Evolutionary conservation across 2,888 invertebrate species (phyloP).

Genomic region (Philopedon plagiatum): DNA sequence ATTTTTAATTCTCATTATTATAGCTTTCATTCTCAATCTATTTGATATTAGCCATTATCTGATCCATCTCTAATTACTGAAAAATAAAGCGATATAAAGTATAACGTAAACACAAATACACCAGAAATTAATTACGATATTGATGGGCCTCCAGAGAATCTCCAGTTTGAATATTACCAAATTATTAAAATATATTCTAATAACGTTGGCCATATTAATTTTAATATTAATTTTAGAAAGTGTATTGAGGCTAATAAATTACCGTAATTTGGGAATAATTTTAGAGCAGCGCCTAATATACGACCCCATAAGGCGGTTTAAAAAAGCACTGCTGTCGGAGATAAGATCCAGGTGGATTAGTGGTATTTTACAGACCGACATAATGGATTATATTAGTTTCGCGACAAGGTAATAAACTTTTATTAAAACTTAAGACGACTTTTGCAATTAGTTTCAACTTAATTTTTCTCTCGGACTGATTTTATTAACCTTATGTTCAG

Average conservation of each 20-base stretch:
- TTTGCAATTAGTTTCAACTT: too few relatives aligned
- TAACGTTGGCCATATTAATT: conserved; percentile 9
- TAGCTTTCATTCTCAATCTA: too few relatives aligned
- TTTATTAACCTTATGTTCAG: too few relatives aligned
- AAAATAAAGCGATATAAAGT: background rate
- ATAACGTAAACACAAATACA: background rate
- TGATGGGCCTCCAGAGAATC: conserved; percentile 2
- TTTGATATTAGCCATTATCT: too few relatives aligned
- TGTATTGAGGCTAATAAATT: conserved; percentile 27
- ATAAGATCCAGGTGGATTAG: conserved; percentile 21
- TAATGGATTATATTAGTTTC: conserved; percentile 11
- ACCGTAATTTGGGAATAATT: conserved; percentile 33
- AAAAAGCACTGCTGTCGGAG: conserved; percentile 10
- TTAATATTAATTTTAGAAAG: conserved; percentile 39
- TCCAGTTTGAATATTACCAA: conserved; percentile 17
- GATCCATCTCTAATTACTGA: too few relatives aligned
- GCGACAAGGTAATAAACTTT: conserved; percentile 2
- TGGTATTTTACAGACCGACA: background rate
- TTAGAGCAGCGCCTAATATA: conserved; percentile 26
- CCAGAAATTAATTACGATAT: conserved; percentile 9
- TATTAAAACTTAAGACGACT: too few relatives aligned
- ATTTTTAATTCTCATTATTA: too few relatives aligned
- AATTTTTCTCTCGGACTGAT: too few relatives aligned
- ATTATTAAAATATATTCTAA: conserved; percentile 21
- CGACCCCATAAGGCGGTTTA: conserved; percentile 14